Evolutionary conservation across 2,113 vertebrate genomes (phyloP), one percentile per base, ranked within the genome.

Genomic region (Pseudolaguvia tuberculata): DNA sequence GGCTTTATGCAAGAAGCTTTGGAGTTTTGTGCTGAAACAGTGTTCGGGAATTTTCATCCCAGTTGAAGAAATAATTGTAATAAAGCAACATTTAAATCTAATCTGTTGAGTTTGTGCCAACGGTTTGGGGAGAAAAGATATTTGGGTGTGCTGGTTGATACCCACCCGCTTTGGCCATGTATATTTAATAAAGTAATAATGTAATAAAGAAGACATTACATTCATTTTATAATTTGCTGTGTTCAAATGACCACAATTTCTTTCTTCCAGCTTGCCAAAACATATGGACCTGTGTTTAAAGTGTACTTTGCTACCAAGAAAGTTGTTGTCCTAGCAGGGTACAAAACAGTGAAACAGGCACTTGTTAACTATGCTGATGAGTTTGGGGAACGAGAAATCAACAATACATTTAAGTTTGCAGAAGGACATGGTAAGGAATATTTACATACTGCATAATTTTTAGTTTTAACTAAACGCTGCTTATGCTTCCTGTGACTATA

Each of bases 311-410:
- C 92, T 31, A 78, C 86, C 11, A 87, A 78, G 63, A 94, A 88
- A 81, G 83, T 83, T 0, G 90, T 94, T 70, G 88, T 94, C 1
- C 78, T 95, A 62, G 83, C 90, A 17, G 92, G 93, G 0, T 93
- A 94, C 14, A 86, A 91, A 79, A 73, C 89, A 8, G 90, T 95
- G 72, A 93, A 87, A 83, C 87, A 94, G 35, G 94, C 93, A 42
- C 86, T 95, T 73, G 85, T 91, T 69, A 86, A 81, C 79, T 77
- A 88, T 0, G 89, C 90, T 63, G 92, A 90, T 1, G 91, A 91
- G 15, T 95, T 95, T 86, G 91, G 90, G 73, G 89, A 91, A 31
- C 83, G 92, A 66, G 82, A 88, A 35, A 85, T 90, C 61, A 15
- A 77, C 47, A 91, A 89, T 1, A 80, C 89, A 57, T 91, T 91